phyloP scores from a whole-genome alignment of 2,797 vertebrate species.

The Semotilus atromaculatus region DNA sequence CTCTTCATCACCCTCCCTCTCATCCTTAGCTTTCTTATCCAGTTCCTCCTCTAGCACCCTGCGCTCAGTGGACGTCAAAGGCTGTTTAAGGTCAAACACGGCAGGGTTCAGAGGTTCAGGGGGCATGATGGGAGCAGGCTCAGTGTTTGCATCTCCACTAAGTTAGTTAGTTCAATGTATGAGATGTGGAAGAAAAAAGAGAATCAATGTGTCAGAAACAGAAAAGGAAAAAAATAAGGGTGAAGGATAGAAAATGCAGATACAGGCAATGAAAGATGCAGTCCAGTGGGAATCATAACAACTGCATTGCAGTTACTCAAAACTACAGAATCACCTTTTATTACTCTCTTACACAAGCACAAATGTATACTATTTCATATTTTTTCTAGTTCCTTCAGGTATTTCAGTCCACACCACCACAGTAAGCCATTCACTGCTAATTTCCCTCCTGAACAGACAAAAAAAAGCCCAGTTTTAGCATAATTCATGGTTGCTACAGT shows the following conservation, averaged over 20 bases:
- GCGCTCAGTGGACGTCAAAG: slow-evolving; percentile 62
- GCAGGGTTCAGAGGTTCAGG: slow-evolving; percentile 33
- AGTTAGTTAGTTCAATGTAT: slow-evolving; percentile 64
- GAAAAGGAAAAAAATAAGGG: neutral
- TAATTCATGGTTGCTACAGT: neutral
- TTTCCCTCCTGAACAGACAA: neutral
- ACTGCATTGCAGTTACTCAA: slow-evolving; percentile 29
- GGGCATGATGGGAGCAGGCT: slow-evolving; percentile 41
- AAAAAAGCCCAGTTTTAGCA: neutral
- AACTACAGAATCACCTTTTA: neutral
- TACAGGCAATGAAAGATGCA: slow-evolving; percentile 34
- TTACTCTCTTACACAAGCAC: slow-evolving; percentile 17
- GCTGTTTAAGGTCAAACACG: slow-evolving; percentile 31
- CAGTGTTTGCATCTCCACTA: slow-evolving; percentile 58
- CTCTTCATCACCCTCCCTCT: slow-evolving; percentile 64
- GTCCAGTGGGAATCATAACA: slow-evolving; percentile 5
- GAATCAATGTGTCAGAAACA: slow-evolving; percentile 51
- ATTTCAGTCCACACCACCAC: neutral
- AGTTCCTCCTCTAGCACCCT: slow-evolving; percentile 68
- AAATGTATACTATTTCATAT: slow-evolving; percentile 19
- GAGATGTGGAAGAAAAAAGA: slow-evolving; percentile 49
- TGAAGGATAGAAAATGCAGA: neutral
- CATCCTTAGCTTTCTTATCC: slow-evolving; percentile 66
- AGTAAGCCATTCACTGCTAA: slow-evolving; percentile 15
- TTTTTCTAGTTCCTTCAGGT: neutral